phyloP scores from a whole-genome alignment of 2,888 invertebrate species.

The Sthenelais limicola region DNA sequence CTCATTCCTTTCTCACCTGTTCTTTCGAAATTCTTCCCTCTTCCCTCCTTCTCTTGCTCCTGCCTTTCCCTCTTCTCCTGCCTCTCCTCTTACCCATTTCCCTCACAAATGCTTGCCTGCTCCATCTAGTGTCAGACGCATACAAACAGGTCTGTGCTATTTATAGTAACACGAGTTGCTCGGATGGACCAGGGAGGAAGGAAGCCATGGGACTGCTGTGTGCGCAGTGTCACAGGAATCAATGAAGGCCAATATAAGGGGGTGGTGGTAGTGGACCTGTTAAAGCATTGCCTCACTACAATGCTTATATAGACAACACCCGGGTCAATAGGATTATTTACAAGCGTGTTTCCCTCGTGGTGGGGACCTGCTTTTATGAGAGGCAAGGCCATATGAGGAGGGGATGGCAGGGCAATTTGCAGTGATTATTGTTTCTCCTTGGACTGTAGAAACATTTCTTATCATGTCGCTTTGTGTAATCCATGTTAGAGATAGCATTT shows the following conservation, averaged over 20 bases:
- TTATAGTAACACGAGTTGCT: constrained; percentile 17
- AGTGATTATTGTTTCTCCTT: too few species aligned
- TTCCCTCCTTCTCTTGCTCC: neutral
- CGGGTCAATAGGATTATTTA: too few species aligned
- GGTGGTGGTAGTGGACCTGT: too few species aligned
- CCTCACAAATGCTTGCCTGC: neutral
- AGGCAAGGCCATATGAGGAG: too few species aligned
- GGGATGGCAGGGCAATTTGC: too few species aligned
- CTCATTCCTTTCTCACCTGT: neutral
- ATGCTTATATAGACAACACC: too few species aligned
- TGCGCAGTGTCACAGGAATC: constrained; percentile 26
- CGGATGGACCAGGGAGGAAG: neutral
- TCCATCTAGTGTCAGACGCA: constrained; percentile 9
- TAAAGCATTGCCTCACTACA: too few species aligned
- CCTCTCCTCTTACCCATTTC: neutral
- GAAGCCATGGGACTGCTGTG: neutral
- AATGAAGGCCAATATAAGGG: constrained; percentile 21
- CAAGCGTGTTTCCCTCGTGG: too few species aligned
- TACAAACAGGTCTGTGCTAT: constrained; percentile 26
- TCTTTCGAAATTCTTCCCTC: neutral
- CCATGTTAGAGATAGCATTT: too few species aligned
- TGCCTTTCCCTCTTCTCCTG: neutral
- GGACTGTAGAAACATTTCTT: too few species aligned
- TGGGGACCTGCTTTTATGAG: too few species aligned
- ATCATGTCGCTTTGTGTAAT: too few species aligned